Conservation (phyloP, 2,113 vertebrate species). For the Hydrochoerus hydrochaeris region DNA sequence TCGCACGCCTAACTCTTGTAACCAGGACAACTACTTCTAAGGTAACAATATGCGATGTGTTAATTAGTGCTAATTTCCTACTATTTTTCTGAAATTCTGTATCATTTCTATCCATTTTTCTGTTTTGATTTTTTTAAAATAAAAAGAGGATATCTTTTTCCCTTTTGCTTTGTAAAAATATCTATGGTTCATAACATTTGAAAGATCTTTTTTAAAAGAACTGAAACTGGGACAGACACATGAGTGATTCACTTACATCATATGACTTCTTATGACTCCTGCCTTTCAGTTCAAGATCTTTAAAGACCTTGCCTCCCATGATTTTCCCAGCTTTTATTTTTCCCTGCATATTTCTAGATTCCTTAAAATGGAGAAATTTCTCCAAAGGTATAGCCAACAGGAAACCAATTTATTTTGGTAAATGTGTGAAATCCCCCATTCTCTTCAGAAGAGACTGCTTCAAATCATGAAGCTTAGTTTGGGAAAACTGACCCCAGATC, state of each 20-base stretch:
- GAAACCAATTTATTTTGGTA: not conserved
- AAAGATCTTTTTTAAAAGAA: not conserved
- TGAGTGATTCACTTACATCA: not conserved
- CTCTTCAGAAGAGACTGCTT: not conserved
- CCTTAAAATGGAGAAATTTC: not conserved
- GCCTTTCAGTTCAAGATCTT: not conserved
- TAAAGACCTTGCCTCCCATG: not conserved
- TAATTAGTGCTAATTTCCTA: too few species aligned
- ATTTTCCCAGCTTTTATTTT: not conserved
- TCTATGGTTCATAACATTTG: not conserved
- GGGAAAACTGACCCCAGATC: not conserved
- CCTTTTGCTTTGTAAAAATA: not conserved
- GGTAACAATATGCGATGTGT: too few species aligned
- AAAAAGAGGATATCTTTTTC: not conserved
- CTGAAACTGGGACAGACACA: not conserved
- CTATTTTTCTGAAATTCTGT: too few species aligned
- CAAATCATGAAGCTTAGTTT: not conserved
- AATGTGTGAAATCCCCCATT: too few species aligned
- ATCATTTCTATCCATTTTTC: too few species aligned
- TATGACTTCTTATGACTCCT: not conserved
- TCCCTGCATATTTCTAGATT: not conserved
- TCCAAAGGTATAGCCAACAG: rapidly evolving
- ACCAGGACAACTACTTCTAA: too few species aligned
- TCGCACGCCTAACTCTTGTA: too few species aligned
- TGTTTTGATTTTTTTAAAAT: too few species aligned